phyloP scores from a whole-genome alignment of 2,113 vertebrate genomes.

The Nesoenas mayeri region DNA sequence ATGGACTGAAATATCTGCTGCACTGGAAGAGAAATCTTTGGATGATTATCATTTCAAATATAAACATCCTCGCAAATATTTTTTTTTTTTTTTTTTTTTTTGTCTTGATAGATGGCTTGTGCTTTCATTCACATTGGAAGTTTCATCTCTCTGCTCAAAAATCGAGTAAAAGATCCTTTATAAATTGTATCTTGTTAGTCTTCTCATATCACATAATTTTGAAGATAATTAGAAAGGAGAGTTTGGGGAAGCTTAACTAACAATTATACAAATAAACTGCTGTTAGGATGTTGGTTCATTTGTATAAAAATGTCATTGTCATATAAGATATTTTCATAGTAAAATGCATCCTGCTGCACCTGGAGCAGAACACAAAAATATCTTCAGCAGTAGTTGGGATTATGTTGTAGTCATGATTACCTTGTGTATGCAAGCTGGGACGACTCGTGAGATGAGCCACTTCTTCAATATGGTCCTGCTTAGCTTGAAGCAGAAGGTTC shows the following conservation, averaged over 20 bases:
- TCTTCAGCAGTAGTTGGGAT: background rate
- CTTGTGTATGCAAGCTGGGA: background rate
- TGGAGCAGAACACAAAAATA: background rate
- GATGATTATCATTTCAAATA: background rate
- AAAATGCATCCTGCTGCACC: background rate
- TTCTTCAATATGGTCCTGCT: background rate
- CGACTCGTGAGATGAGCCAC: background rate
- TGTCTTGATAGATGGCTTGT: background rate
- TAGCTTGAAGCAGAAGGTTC: background rate
- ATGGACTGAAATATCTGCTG: background rate
- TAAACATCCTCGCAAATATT: background rate
- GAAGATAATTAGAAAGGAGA: background rate
- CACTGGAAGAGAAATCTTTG: background rate
- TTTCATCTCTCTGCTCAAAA: background rate
- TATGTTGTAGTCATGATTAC: background rate
- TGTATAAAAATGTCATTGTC: background rate
- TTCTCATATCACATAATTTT: background rate
- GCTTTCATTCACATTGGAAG: background rate
- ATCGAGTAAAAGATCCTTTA: background rate
- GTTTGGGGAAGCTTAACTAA: background rate
- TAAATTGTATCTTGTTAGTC: background rate
- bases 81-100: background rate
- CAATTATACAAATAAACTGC: background rate
- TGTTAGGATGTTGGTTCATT: background rate
- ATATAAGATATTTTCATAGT: background rate